Evolutionary conservation across 2,113 vertebrate species (phyloP).

Genomic region (Eulemur rufifrons): DNA sequence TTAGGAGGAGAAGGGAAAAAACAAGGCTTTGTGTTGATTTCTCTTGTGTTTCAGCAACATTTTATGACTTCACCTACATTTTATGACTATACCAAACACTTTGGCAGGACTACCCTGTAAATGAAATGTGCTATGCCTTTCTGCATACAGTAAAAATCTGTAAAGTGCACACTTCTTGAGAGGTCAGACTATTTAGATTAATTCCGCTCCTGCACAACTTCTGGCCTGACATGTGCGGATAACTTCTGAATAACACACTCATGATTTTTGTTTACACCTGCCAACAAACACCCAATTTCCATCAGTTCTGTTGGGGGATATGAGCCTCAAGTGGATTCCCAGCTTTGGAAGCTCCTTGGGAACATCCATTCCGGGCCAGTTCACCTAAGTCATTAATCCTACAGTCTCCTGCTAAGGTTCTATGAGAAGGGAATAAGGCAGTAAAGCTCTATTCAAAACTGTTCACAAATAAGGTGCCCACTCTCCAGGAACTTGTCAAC

Average conservation of each 20-base stretch:
- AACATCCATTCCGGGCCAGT: background rate
- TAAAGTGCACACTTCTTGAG: background rate
- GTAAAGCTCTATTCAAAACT: background rate
- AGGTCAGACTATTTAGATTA: background rate
- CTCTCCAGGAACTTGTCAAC: background rate
- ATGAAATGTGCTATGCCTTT: background rate
- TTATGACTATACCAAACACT: background rate
- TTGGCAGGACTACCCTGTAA: background rate
- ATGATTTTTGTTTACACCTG: background rate
- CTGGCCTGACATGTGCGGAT: background rate
- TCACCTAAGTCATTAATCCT: background rate
- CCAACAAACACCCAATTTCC: background rate
- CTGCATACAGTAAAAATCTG: background rate
- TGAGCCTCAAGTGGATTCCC: background rate
- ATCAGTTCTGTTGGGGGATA: background rate
- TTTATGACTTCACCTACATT: background rate
- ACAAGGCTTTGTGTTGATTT: background rate
- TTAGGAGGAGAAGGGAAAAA: background rate
- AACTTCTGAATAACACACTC: background rate
- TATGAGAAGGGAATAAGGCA: background rate
- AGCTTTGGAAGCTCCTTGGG: background rate
- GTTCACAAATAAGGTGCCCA: background rate
- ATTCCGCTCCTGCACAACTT: background rate
- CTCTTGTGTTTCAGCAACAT: background rate
- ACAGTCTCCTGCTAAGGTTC: background rate